Conservation (phyloP, 2,797 vertebrate species). For the Chelonia mydas region DNA sequence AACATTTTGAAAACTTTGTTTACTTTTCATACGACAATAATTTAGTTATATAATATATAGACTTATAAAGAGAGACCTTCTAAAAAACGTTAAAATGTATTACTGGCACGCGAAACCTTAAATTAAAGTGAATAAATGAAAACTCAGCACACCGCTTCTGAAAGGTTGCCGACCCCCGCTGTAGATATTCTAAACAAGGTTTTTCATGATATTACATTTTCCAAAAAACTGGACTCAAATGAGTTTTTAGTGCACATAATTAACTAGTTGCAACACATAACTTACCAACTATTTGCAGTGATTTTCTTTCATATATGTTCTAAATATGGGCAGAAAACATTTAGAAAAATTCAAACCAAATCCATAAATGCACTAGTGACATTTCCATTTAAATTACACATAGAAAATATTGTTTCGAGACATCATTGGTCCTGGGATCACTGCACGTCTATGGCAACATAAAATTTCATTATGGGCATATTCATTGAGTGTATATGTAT, state of each 20-base stretch:
- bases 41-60: no score
- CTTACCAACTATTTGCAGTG: background rate
- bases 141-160: no score
- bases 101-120: no score
- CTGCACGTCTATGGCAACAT: background rate
- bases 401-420: background rate
- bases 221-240: background rate
- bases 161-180: no score
- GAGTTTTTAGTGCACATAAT: background rate
- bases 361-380: background rate
- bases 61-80: no score
- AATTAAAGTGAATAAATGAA: no score
- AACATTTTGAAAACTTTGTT: no score
- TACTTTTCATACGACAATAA: no score
- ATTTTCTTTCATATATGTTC: background rate
- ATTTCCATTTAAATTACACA: background rate
- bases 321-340: background rate
- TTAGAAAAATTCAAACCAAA: background rate
- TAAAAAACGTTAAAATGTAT: no score
- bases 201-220: background rate
- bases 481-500: background rate
- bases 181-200: background rate
- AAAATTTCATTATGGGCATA: background rate
- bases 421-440: background rate
- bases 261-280: background rate